Conservation (phyloP, 2,113 vertebrate genomes). For the Coturnix japonica region DNA sequence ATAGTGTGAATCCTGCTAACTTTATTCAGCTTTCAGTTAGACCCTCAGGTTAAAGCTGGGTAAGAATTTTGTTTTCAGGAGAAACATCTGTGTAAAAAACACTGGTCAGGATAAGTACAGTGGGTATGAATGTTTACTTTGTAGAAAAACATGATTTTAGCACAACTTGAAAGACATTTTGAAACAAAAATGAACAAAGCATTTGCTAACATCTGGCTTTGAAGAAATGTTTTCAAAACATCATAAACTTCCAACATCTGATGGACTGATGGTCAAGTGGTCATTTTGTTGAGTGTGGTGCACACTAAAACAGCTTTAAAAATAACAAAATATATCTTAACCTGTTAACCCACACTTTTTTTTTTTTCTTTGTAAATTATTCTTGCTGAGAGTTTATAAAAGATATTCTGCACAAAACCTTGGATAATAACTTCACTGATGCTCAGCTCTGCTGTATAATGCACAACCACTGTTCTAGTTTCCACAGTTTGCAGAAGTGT, state of each 20-base stretch:
- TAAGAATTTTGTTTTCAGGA: neutral
- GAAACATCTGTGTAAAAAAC: neutral
- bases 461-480: neutral
- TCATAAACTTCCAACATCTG: neutral
- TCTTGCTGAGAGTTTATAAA: neutral
- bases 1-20: neutral
- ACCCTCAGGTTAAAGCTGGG: neutral
- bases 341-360: neutral
- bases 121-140: neutral
- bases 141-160: neutral
- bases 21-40: neutral
- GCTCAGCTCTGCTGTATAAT: neutral
- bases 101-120: neutral
- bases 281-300: neutral
- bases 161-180: neutral
- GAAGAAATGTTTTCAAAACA: neutral
- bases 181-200: neutral
- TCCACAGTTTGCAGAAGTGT: neutral
- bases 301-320: neutral
- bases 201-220: neutral
- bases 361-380: neutral
- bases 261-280: neutral
- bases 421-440: neutral
- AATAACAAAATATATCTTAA: neutral
- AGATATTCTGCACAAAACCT: neutral